phyloP scores from a whole-genome alignment of 2,888 invertebrate genomes.

The Pandemis corylana region DNA sequence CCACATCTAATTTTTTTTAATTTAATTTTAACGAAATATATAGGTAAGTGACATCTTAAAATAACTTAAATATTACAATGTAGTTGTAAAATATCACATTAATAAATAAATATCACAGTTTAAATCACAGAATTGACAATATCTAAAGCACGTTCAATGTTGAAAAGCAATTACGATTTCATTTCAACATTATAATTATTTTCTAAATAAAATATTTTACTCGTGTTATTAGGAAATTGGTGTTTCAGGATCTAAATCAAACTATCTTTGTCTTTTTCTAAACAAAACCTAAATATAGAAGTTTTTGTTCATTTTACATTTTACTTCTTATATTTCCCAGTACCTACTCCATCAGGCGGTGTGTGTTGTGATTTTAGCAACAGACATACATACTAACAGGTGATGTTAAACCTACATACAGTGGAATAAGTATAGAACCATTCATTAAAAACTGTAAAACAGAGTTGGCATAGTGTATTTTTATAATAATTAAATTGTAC shows the following conservation, averaged over 20 bases:
- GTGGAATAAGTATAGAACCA: too few relatives aligned
- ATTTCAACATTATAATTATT: not conserved
- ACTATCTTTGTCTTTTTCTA: not conserved
- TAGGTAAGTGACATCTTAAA: not conserved
- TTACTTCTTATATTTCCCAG: too few relatives aligned
- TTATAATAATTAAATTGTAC: too few relatives aligned
- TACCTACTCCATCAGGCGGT: too few relatives aligned
- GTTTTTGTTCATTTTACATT: not conserved
- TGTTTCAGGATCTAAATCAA: slow-evolving; percentile 6
- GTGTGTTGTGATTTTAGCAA: too few relatives aligned
- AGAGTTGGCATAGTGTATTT: too few relatives aligned
- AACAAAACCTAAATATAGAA: not conserved
- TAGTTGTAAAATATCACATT: slow-evolving; percentile 4
- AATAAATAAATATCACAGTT: slow-evolving; percentile 28
- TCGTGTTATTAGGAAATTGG: not conserved
- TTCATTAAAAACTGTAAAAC: too few relatives aligned
- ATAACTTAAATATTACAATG: slow-evolving; percentile 8
- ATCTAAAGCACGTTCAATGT: not conserved
- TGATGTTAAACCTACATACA: too few relatives aligned
- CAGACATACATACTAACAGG: too few relatives aligned
- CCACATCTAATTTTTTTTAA: too few relatives aligned
- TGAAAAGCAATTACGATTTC: not conserved
- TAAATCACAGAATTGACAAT: slow-evolving; percentile 16
- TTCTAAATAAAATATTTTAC: not conserved
- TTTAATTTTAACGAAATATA: too few relatives aligned